Conservation (phyloP, 2,113 vertebrate species). For the Heteronetta atricapilla region DNA sequence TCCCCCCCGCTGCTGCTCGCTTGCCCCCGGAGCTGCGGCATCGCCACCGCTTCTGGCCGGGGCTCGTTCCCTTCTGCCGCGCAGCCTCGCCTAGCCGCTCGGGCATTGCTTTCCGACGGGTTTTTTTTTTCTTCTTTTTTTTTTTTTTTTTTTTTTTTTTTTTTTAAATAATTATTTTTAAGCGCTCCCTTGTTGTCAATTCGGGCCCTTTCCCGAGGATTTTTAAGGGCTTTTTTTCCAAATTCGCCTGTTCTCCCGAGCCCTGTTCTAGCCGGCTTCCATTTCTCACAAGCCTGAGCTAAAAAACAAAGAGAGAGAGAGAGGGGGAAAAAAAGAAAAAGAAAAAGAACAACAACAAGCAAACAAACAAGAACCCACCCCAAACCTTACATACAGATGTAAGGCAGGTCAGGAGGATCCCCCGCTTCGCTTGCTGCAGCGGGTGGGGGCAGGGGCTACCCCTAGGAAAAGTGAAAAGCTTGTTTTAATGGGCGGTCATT, state of each 20-base stretch:
- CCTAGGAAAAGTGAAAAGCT: conserved; percentile 63
- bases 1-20: not conserved
- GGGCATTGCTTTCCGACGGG: not conserved
- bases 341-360: not conserved
- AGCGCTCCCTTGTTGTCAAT: not conserved
- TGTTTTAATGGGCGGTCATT: conserved; percentile 64
- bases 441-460: not conserved
- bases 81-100: not conserved
- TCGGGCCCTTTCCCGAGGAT: not conserved
- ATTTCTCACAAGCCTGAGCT: not conserved
- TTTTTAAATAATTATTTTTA: not conserved
- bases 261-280: not conserved
- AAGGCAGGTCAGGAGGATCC: not conserved
- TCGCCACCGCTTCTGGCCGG: not conserved
- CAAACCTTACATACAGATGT: not conserved
- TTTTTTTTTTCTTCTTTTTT: not conserved
- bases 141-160: no score
- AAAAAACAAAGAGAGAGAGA: not conserved
- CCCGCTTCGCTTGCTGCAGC: not conserved
- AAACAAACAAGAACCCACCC: not conserved
- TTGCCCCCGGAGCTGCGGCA: not conserved
- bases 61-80: not conserved
- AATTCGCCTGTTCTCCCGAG: not conserved
- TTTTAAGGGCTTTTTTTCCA: not conserved
- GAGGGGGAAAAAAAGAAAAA: no score